Conservation (phyloP, 2,888 invertebrate genomes). For the Odontomyia ornata region DNA sequence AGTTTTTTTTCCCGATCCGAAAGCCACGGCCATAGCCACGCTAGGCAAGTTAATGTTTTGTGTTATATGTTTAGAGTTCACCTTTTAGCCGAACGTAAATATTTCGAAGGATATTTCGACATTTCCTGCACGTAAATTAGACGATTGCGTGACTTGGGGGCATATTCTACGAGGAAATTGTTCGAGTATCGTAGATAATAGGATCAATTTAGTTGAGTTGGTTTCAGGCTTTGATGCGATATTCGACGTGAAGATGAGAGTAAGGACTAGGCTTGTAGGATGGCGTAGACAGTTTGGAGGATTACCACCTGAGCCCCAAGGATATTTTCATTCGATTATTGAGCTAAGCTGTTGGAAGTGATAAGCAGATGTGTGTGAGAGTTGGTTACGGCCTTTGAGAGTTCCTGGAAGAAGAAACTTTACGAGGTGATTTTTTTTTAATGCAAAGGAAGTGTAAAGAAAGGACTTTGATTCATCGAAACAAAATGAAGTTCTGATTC, state of each 20-base stretch:
- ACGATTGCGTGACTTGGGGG: slow-evolving; percentile 45
- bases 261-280: neutral
- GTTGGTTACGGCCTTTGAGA: neutral
- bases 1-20: neutral
- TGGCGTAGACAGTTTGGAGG: slow-evolving; percentile 1
- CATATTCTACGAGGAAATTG: slow-evolving; percentile 37
- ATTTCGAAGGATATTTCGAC: slow-evolving; percentile 43
- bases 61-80: neutral
- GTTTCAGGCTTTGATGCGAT: slow-evolving; percentile 19
- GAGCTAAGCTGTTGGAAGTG: neutral
- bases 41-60: too few relatives aligned
- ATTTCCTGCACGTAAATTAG: slow-evolving; percentile 46
- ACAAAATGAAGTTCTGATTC: too few relatives aligned
- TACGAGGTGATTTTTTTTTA: too few relatives aligned
- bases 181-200: slow-evolving; percentile 44
- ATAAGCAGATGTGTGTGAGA: neutral
- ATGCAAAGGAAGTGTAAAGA: too few relatives aligned
- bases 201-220: slow-evolving; percentile 46
- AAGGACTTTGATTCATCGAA: too few relatives aligned
- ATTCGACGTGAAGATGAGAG: neutral
- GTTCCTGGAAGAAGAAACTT: neutral
- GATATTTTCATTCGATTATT: slow-evolving; percentile 32
- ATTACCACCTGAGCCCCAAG: slow-evolving; percentile 16
- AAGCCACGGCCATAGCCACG: neutral
- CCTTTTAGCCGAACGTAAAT: slow-evolving; percentile 37